These are phyloP conservation scores for Polyploca ridens DNA, from an alignment of 2,888 invertebrate species.

Conservation along the genomic window DNA sequence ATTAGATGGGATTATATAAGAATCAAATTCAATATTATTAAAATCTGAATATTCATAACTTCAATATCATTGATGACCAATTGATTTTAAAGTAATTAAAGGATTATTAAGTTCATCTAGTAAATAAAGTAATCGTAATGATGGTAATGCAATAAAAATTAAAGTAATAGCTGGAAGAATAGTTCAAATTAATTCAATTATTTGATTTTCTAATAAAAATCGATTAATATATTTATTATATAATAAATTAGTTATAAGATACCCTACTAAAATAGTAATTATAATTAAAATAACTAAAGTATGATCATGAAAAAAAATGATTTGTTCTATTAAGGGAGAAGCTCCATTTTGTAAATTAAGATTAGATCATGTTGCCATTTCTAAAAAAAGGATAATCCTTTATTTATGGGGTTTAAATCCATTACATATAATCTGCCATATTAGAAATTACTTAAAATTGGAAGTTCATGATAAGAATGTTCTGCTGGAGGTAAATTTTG, in stretches of 20 bases:
- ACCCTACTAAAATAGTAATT: slow-evolving; percentile 85
- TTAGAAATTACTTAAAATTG: slow-evolving; percentile 85
- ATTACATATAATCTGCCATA: slow-evolving; percentile 84
- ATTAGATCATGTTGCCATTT: slow-evolving; percentile 85
- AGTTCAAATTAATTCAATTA: slow-evolving; percentile 87
- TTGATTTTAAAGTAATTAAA: slow-evolving; percentile 85
- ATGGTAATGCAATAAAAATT: slow-evolving; percentile 86
- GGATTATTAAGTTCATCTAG: slow-evolving; percentile 86
- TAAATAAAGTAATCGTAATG: slow-evolving; percentile 85
- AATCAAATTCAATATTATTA: slow-evolving; percentile 84
- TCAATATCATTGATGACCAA: slow-evolving; percentile 88
- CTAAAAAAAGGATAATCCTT: slow-evolving; percentile 86
- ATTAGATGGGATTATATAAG: slow-evolving; percentile 81
- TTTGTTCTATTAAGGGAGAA: slow-evolving; percentile 87
- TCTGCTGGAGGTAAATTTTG: slow-evolving; percentile 84
- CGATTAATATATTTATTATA: slow-evolving; percentile 85
- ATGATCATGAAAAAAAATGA: slow-evolving; percentile 87
- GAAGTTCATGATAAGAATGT: slow-evolving; percentile 85
- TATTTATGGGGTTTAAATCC: slow-evolving; percentile 88
- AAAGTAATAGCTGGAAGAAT: slow-evolving; percentile 85
- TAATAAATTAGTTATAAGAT: slow-evolving; percentile 82
- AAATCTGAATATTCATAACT: slow-evolving; percentile 88
- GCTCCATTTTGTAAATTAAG: slow-evolving; percentile 85
- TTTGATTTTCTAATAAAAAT: slow-evolving; percentile 83
- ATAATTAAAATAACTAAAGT: slow-evolving; percentile 85